Evolutionary conservation across 2,113 vertebrate species (phyloP).

Genomic region (Corythoichthys haematopterus): DNA sequence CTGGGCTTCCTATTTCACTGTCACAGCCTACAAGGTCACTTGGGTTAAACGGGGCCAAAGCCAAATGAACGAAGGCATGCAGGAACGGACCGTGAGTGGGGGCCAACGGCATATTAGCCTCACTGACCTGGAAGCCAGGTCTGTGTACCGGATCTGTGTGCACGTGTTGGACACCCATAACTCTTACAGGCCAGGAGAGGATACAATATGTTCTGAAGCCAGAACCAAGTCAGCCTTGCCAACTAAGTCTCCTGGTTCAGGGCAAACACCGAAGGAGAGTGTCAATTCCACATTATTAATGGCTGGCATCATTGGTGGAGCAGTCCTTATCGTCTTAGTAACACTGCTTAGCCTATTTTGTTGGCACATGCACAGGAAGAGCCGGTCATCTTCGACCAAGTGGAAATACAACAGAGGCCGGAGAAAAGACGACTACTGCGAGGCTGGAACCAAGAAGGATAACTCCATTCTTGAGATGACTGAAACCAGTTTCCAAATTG

Average conservation of each 20-base stretch:
- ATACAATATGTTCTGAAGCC: constrained; percentile 79
- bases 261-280: constrained; percentile 83
- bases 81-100: constrained; percentile 85
- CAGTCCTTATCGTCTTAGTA: constrained; percentile 86
- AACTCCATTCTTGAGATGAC: constrained; percentile 99
- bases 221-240: constrained; percentile 79
- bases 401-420: constrained; percentile 98
- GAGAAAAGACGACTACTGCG: constrained; percentile 98
- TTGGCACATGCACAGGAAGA: constrained; percentile 98
- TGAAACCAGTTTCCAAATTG: constrained; percentile 99
- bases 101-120: constrained; percentile 81
- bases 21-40: constrained; percentile 90
- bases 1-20: constrained; percentile 87
- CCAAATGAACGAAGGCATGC: constrained; percentile 85
- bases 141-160: constrained; percentile 90
- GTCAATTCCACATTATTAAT: constrained; percentile 87
- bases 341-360: constrained; percentile 90
- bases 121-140: constrained; percentile 82
- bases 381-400: constrained; percentile 86
- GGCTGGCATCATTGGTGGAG: constrained; percentile 90
- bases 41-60: constrained; percentile 96
- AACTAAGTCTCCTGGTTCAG: constrained; percentile 80
- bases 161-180: constrained; percentile 88
- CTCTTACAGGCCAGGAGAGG: constrained; percentile 84
- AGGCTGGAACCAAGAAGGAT: constrained; percentile 98